Evolutionary conservation across 1,140 invertebrate species (phyloP), one percentile per base, ranked within the genome.

Genomic region (Bactericera cockerelli): DNA sequence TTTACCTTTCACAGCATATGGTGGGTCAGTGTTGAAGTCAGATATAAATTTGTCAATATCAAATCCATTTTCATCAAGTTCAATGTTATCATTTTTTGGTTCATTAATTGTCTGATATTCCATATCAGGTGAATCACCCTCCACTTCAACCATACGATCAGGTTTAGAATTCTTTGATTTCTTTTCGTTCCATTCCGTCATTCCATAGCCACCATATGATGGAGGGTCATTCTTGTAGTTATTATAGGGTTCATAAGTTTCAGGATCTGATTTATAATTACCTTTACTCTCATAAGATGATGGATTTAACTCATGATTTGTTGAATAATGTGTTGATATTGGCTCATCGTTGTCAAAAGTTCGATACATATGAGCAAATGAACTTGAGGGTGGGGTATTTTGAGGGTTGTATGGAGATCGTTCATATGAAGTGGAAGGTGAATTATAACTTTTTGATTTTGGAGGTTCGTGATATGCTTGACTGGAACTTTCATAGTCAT

Each of bases 11-110:
- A 26, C 16, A 10, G 21, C 3, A 16, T 49, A 49, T 10, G 42
- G 42, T 49, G 42, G 42, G n/a, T 49, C 42, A 19, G 42, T 49
- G 19, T 49, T 49, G 22, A 49, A 49, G 42, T 49, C 42, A n/a
- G 42, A 49, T 49, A 49, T 49, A 49, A 49, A 49, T n/a, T 49
- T 49, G 22, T 49, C 42, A n/a, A 49, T 49, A 49, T 49, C 42
- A 22, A 49, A 49, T 10, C 19, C n/a, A 16, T 16, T 22, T 8
- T 49, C 42, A 49, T 49, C 42, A 19, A n/a, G 22, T 10, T 49
- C 22, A 19, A 16, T n/a, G 19, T 49, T 3, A 8, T 49, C 42
- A n/a, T 49, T 22, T 3, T 6, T 49, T 49, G 42, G 42, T 16
- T 49, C 42, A 4, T 16, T 19, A 10, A 49, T 16, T n/a, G 8